Percentiles rank a stretch among this genome's conserved stretches.
Conservation (phyloP, 2,113 vertebrate genomes). For the Pholis gunnellus region DNA sequence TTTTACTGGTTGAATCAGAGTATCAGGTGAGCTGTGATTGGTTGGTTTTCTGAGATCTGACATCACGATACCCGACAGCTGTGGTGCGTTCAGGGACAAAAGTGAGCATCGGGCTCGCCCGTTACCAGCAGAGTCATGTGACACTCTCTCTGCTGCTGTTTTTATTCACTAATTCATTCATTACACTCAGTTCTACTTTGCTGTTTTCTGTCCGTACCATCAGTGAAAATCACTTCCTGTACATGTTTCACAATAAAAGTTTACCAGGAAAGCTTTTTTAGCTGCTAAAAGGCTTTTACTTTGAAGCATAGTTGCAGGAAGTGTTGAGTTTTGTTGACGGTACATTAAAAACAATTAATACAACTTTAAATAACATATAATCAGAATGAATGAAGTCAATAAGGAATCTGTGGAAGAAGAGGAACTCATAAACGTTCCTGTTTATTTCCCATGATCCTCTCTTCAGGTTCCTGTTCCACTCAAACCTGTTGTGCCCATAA, state of each 20-base stretch:
- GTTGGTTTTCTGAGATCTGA: background rate
- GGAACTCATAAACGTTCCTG: background rate
- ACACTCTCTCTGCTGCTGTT: background rate
- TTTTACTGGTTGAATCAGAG: background rate
- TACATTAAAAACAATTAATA: no score
- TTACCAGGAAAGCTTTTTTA: background rate
- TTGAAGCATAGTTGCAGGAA: background rate
- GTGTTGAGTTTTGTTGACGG: background rate
- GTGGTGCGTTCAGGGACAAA: background rate
- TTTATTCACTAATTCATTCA: background rate
- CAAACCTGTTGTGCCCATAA: slow-evolving; percentile 78
- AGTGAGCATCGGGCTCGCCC: background rate
- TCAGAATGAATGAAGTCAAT: no score
- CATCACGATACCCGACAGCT: background rate
- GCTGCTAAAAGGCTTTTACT: background rate
- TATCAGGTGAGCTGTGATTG: background rate
- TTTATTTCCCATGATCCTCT: slow-evolving; percentile 19
- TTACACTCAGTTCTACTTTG: background rate
- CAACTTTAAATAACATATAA: no score
- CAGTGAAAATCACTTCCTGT: background rate
- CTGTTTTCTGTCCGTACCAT: background rate
- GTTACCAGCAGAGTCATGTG: background rate
- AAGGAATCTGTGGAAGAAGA: no score
- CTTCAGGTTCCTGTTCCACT: slow-evolving; percentile 62
- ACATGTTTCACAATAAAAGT: background rate